Conservation (phyloP, 2,797 vertebrate genomes). For the Hypotaenidia philippensis region DNA sequence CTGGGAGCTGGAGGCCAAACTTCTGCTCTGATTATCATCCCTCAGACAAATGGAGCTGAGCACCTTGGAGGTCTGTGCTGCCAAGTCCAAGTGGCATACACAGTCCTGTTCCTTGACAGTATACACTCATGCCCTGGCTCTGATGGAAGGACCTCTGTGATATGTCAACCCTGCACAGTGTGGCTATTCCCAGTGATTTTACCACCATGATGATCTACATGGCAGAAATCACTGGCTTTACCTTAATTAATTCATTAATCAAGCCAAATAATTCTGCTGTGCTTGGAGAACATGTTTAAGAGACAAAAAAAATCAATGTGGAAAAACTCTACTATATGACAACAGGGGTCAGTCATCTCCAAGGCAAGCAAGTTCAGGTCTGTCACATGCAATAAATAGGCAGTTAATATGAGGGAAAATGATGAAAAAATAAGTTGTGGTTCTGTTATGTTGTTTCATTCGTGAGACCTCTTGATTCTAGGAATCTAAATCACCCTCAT, state of each 20-base stretch:
- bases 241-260: not conserved
- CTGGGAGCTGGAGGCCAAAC: not conserved
- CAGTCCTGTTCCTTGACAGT: fast-evolving
- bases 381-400: not conserved
- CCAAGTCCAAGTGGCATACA: not conserved
- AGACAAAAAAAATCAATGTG: not conserved
- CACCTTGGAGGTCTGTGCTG: not conserved
- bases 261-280: not conserved
- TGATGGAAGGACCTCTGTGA: not conserved
- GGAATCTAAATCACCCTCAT: not conserved
- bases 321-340: not conserved
- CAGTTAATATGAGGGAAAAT: not conserved
- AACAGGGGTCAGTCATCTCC: not conserved
- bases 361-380: not conserved
- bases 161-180: not conserved
- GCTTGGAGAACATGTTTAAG: not conserved
- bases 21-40: not conserved
- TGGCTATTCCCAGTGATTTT: not conserved
- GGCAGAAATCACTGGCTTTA: not conserved
- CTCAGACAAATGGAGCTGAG: not conserved
- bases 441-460: not conserved
- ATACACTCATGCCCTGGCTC: not conserved
- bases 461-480: not conserved
- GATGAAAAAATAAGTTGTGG: not conserved
- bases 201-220: fast-evolving